phyloP scores from a whole-genome alignment of 1,140 invertebrate species.

The Zaprionus inermis region DNA sequence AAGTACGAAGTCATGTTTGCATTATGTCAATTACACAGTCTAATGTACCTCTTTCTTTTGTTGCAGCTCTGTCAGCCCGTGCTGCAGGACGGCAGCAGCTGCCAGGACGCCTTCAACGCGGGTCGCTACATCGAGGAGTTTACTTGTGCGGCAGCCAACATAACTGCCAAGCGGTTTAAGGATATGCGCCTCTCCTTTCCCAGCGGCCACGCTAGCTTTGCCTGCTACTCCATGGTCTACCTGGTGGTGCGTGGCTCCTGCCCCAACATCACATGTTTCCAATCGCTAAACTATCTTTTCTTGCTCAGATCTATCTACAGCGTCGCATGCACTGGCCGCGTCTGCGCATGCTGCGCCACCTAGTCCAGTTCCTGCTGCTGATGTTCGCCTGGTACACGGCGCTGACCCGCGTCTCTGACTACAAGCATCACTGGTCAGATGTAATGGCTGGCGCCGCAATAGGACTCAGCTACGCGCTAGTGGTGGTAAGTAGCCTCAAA shows the following conservation, averaged over 20 bases:
- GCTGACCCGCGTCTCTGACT: constrained; percentile 94
- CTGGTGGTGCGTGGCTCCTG: constrained; percentile 87
- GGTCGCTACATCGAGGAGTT: constrained; percentile 88
- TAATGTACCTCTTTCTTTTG: neutral
- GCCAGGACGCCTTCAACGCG: constrained; percentile 85
- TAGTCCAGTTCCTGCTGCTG: constrained; percentile 90
- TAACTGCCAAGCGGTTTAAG: constrained; percentile 86
- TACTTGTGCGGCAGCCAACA: constrained; percentile 86
- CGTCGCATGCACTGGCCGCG: constrained; percentile 89
- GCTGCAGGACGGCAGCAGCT: constrained; percentile 85
- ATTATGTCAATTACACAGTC: neutral
- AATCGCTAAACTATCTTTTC: neutral
- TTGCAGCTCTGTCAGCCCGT: constrained; percentile 88
- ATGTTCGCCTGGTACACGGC: constrained; percentile 92
- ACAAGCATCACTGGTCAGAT: constrained; percentile 96
- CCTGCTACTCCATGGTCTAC: constrained; percentile 91
- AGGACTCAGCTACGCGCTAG: constrained; percentile 85
- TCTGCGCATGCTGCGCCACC: constrained; percentile 89
- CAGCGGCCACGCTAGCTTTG: constrained; percentile 92
- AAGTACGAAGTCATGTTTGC: constrained; percentile 51
- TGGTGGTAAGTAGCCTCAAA: constrained; percentile 85
- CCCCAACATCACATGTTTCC: neutral
- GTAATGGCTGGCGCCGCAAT: constrained; percentile 86
- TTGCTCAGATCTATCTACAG: constrained; percentile 92
- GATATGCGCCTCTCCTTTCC: constrained; percentile 92